Base-by-base conservation (phyloP, 2,888 invertebrate species). In the Phyllotreta striolata region DNA sequence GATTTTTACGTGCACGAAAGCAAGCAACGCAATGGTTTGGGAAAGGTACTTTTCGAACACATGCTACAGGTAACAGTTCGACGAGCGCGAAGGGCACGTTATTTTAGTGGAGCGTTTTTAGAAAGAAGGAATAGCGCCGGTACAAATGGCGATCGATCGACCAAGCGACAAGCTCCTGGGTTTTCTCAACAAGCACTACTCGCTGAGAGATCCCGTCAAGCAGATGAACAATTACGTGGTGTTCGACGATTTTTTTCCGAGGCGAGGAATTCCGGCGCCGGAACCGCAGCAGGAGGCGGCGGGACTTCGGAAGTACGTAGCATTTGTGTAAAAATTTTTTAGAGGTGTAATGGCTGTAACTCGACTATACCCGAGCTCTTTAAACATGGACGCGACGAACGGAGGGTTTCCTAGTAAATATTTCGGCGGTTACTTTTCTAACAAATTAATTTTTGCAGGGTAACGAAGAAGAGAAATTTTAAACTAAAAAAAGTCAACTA, bases 1-100 rank as follows among this genome's bases (percentile, higher is more conserved):
- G 98, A 98, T 81, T 98, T 98, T 84, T 98, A 92, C 81, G 88
- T 98, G 24, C 88, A 93, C 76, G 91, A 91, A 78, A 88, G 91
- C 1, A 86, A 88, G 51, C 97, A 97, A 82, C 88, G 97, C 60
- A 87, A 87, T 78, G 98, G 98, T 1, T 86, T 89, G 77, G 98
- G 98, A 2, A 91, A 89, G 75, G 82, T 85, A 64, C 84, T 98
- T 9, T 97, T 94, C 82, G 93, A 97, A 71, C 85, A 88, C 75
- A 96, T 98, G 96, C 82, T 95, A n/a, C 76, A 86, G 79, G 95
- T 93, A 80, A 82, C 10, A 24, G n/a, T 37, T 34, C 8, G n/a
- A 52, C 12, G 1, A 0, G 10, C 9, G 41, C 41, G n/a, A n/a
- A n/a, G 9, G 10, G 9, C 1, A 3, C 9, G 37, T 34, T 52